phyloP scores from a whole-genome alignment of 2,113 vertebrate species.

The Cavia aperea region DNA sequence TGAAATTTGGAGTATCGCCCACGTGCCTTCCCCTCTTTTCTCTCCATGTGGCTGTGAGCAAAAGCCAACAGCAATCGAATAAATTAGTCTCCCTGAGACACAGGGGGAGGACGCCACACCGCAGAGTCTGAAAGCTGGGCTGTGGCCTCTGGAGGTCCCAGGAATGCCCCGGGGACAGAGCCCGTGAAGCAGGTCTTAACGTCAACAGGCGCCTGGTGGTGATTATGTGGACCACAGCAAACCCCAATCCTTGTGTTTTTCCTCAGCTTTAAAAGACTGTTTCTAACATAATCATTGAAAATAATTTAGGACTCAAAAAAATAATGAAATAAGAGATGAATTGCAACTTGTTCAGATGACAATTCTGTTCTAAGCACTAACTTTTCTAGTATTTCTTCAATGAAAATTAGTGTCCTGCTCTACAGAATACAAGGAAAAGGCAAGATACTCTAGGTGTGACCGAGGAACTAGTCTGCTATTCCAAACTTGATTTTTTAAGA shows the following conservation, averaged over 20 bases:
- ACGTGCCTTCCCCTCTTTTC: not conserved
- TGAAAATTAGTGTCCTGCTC: not conserved
- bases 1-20: not conserved
- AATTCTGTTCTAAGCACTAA: not conserved
- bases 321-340: not conserved
- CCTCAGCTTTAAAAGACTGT: not conserved
- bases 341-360: not conserved
- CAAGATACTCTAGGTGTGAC: not conserved
- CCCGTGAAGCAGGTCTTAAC: not conserved
- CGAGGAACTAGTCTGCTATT: not conserved
- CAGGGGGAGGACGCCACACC: no score
- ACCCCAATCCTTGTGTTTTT: not conserved
- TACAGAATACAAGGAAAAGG: not conserved
- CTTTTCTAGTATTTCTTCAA: not conserved
- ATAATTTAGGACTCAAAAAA: not conserved
- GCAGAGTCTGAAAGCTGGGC: not conserved
- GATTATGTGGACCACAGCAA: not conserved
- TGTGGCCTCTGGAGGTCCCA: no score
- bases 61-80: not conserved
- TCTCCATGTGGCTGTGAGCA: not conserved
- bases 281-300: constrained; percentile 1
- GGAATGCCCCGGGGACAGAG: not conserved
- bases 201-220: not conserved
- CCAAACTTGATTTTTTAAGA: not conserved
- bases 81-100: not conserved